Evolutionary conservation across 2,888 invertebrate species (phyloP), one percentile per base, ranked within the genome.

Genomic region (Idaea dimidiata): DNA sequence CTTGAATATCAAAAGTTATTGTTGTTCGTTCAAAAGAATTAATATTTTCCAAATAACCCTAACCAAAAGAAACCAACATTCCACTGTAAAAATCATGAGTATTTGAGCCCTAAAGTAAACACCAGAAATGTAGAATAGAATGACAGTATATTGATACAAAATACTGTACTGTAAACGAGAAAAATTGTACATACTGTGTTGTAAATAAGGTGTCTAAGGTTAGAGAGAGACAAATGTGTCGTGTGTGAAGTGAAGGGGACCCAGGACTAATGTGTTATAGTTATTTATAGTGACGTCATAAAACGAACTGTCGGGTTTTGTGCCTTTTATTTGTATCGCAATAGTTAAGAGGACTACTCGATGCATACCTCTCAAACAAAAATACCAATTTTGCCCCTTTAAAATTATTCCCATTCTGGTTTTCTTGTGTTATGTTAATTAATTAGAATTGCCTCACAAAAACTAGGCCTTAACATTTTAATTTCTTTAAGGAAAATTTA

Each of bases 281-380:
- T 64, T 58, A 59, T 69, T 43, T 43, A 43, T 43, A 43, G 43
- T 43, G 43, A 43, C 43, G 43, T 43, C 43, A 43, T 43, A 43
- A 43, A 43, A 43, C 61, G 62, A 61, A 61, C 57, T 54, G 63
- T 43, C 64, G 63, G 67, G 62, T 70, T 66, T 66, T 64, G 82
- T 79, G 79, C 77, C 79, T 77, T 77, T 73, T 57, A 72, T 78
- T 76, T 77, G 70, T 75, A 76, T 70, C 66, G 72, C 71, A 58
- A 60, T 43, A 3, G 43, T 43, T 43, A 43, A 5, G 24, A 24
- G 24, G 24, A 24, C 24, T 24, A 24, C 24, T 24, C 5, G 24
- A n/a, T 24, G 24, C 5, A 5, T 24, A 24, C 24, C 5, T 1
- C 24, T 24, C 24, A 24, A 24, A 24, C 1, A 24, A 5, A 24